These are phyloP conservation scores for Phalanger gymnotis DNA, from an alignment of 2,797 vertebrate genomes.

Conservation along the genomic window DNA sequence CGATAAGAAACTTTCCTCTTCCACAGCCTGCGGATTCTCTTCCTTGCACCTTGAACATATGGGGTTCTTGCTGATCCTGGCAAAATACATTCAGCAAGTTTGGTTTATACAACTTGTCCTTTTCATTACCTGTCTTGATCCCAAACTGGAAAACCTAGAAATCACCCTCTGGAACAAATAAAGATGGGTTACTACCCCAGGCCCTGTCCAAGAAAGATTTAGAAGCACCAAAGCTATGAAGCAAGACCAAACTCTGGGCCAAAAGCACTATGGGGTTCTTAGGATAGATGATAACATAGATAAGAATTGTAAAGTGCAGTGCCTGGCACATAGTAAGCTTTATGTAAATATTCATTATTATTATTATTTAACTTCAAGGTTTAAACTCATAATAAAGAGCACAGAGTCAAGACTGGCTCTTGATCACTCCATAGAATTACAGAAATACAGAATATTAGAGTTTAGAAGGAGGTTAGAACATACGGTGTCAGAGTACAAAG, in stretches of 20 bases:
- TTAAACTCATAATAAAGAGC: not conserved
- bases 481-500: not conserved
- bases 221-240: not conserved
- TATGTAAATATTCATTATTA: not conserved
- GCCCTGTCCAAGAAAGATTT: not conserved
- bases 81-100: not conserved
- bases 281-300: not conserved
- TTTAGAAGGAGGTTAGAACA: not conserved
- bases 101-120: not conserved
- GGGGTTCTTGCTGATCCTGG: constrained; percentile 85
- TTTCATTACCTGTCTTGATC: not conserved
- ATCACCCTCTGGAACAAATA: not conserved
- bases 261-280: not conserved
- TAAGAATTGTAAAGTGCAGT: not conserved
- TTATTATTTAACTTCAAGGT: not conserved
- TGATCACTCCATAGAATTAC: constrained; percentile 4
- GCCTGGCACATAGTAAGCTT: not conserved
- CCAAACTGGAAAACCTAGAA: not conserved
- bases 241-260: not conserved
- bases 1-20: constrained; percentile 82
- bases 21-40: constrained; percentile 75
- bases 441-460: not conserved
- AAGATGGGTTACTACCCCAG: accelerated
- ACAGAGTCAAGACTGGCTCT: not conserved
- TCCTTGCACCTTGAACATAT: constrained; percentile 87